Conservation (phyloP, 2,113 vertebrate genomes). For the Ctenomys sociabilis region DNA sequence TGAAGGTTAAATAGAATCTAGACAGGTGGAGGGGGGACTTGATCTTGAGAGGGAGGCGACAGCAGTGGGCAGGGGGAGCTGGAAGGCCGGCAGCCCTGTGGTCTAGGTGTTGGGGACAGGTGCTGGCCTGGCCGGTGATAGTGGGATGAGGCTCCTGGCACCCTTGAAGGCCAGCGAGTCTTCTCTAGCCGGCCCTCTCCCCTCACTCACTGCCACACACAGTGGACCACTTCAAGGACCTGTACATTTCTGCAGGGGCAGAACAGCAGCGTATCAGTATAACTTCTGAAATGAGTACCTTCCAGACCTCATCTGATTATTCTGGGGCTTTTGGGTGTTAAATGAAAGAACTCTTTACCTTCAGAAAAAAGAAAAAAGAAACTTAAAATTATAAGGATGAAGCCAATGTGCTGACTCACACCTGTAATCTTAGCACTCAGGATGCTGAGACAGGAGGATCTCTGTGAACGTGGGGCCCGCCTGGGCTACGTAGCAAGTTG, state of each 20-base stretch:
- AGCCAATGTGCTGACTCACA: background rate
- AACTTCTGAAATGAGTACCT: background rate
- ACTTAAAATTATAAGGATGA: background rate
- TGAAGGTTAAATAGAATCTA: background rate
- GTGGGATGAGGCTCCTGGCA: background rate
- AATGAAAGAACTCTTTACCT: background rate
- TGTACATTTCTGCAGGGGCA: background rate
- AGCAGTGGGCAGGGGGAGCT: background rate
- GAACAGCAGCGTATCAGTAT: background rate
- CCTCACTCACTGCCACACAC: background rate
- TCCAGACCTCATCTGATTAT: background rate
- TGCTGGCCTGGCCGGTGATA: background rate
- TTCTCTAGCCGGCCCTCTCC: background rate
- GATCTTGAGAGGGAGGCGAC: accelerated
- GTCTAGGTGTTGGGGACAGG: background rate
- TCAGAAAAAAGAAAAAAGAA: background rate
- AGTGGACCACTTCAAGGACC: too few relatives aligned
- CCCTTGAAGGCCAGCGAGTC: background rate
- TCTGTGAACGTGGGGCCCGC: background rate
- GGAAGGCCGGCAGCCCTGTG: background rate
- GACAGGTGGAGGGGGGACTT: background rate
- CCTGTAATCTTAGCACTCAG: background rate
- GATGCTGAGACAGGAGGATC: background rate
- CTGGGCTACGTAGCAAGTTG: too few relatives aligned
- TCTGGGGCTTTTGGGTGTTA: background rate